phyloP scores from a whole-genome alignment of 1,140 invertebrate species.

The Diprion similis region DNA sequence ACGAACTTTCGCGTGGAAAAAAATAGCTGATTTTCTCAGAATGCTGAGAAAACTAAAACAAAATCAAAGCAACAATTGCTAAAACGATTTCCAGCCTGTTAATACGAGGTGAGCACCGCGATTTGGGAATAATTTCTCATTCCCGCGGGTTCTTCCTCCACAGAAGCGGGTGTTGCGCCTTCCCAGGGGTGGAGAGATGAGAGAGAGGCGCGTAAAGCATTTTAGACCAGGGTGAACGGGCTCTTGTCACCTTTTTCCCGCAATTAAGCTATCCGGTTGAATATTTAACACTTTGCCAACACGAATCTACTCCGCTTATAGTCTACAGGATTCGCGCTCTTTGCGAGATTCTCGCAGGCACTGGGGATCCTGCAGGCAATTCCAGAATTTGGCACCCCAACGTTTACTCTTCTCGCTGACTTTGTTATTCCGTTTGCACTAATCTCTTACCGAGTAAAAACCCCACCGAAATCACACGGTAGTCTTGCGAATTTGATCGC shows the following conservation, averaged over 20 bases:
- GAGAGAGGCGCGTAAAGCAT: not conserved
- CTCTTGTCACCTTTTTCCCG: constrained; percentile 2
- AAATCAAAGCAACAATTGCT: no score
- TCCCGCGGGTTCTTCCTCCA: no score
- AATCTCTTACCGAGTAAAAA: not conserved
- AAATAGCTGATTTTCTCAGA: no score
- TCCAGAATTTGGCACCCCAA: no score
- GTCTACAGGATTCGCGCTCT: not conserved
- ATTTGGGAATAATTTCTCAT: no score
- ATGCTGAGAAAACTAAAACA: no score
- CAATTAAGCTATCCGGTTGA: constrained; percentile 1
- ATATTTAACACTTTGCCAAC: constrained; percentile 7
- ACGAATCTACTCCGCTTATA: not conserved
- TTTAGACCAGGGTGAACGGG: not conserved
- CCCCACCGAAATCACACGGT: not conserved
- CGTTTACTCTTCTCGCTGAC: constrained; percentile 4
- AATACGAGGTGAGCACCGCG: no score
- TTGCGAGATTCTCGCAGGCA: not conserved
- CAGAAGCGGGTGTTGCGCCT: no score
- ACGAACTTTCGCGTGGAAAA: no score
- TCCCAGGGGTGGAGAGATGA: not conserved
- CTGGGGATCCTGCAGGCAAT: no score
- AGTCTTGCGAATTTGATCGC: no score
- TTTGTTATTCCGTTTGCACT: not conserved
- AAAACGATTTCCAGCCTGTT: no score